Conservation (phyloP, 2,797 vertebrate species). For the Sarcophilus harrisii region DNA sequence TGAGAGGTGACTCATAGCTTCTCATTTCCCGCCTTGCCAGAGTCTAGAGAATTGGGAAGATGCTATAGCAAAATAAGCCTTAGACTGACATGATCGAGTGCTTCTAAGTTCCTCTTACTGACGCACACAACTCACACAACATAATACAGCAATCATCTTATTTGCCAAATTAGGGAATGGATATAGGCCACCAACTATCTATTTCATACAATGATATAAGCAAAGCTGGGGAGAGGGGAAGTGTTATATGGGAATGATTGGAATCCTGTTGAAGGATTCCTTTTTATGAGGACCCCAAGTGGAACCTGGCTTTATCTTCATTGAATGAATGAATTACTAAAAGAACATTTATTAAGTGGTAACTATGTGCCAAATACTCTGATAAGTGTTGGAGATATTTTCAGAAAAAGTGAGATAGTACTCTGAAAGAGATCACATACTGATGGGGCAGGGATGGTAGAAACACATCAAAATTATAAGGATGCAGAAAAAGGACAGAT, state of each 20-base stretch:
- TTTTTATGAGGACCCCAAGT: neutral
- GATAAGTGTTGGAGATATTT: neutral
- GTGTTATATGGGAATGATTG: neutral
- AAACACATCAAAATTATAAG: neutral
- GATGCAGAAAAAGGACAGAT: neutral
- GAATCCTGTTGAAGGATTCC: neutral
- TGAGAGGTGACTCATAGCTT: conserved; percentile 24
- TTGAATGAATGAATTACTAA: neutral
- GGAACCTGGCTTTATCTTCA: neutral
- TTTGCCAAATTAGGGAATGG: conserved; percentile 68
- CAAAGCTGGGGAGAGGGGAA: neutral
- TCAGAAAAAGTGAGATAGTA: neutral
- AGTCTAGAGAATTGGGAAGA: conserved; percentile 31
- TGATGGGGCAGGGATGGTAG: neutral
- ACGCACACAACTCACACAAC: conserved; percentile 49
- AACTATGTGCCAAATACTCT: neutral
- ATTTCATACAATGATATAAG: conserved; percentile 11
- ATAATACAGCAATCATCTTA: conserved; percentile 66
- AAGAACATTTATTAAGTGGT: neutral
- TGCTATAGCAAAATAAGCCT: conserved; percentile 13
- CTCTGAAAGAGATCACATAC: neutral
- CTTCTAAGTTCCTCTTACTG: conserved; percentile 39
- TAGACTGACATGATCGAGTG: conserved; percentile 34
- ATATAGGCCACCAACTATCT: conserved; percentile 56
- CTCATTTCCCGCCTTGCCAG: neutral